Conservation (phyloP, 2,113 vertebrate species). For the Amia ocellicauda region DNA sequence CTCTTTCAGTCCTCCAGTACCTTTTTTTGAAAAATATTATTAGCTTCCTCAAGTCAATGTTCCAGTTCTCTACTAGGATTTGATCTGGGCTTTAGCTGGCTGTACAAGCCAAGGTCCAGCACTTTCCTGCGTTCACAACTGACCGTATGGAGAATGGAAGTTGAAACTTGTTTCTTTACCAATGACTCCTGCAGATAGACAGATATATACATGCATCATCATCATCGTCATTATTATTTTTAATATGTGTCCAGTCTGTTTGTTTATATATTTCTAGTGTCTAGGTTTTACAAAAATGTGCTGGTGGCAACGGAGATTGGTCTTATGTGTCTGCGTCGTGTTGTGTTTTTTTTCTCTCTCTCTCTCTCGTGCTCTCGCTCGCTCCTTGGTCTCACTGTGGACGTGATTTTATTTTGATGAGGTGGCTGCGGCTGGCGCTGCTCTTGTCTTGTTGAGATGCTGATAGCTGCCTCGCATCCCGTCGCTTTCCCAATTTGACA, state of each 20-base stretch:
- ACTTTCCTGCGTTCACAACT: too few relatives aligned
- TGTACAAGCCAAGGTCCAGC: too few relatives aligned
- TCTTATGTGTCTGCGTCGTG: slow-evolving; percentile 32
- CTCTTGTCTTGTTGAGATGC: slow-evolving; percentile 58
- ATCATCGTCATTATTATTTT: too few relatives aligned
- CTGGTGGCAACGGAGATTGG: slow-evolving; percentile 1
- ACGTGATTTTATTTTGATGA: slow-evolving; percentile 69
- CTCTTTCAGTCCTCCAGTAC: not conserved
- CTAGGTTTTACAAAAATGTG: not conserved
- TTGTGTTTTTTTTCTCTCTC: too few relatives aligned
- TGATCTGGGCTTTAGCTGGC: too few relatives aligned
- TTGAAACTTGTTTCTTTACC: too few relatives aligned
- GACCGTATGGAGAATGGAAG: too few relatives aligned
- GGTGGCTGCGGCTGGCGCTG: slow-evolving; percentile 52
- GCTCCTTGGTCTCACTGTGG: slow-evolving; percentile 46
- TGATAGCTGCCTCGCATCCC: slow-evolving; percentile 48
- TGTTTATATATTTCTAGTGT: not conserved
- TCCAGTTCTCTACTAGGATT: too few relatives aligned
- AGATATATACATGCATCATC: too few relatives aligned
- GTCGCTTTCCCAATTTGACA: slow-evolving; percentile 66
- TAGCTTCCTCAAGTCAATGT: not conserved
- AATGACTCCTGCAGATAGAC: not conserved
- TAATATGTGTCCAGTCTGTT: not conserved
- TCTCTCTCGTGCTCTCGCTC: not conserved
- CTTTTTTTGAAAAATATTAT: not conserved